These are phyloP conservation scores for Clarias magur DNA, from an alignment of 2,113 vertebrate genomes.

Conservation along the genomic window DNA sequence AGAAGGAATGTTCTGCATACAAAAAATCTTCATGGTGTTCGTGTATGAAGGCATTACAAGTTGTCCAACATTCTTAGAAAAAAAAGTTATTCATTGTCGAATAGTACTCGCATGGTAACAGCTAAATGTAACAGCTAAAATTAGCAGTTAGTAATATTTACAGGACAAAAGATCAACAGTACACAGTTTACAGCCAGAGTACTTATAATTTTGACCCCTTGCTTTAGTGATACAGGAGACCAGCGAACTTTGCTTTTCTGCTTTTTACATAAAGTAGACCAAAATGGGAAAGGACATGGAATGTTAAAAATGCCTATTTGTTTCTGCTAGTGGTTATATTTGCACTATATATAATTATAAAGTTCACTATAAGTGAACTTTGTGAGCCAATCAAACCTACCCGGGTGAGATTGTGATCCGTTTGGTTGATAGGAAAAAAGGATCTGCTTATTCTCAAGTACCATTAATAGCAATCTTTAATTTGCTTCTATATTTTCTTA, in stretches of 20 bases:
- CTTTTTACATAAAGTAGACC: no score
- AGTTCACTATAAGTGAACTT: no score
- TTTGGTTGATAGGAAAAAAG: background rate
- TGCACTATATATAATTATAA: no score
- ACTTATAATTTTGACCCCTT: background rate
- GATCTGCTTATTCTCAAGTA: background rate
- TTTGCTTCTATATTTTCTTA: background rate
- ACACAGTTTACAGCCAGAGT: background rate
- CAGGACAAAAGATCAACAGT: background rate
- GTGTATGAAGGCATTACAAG: conserved; percentile 34
- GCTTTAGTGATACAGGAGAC: background rate
- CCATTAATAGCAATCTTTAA: background rate
- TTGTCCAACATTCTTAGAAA: background rate
- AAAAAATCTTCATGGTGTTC: conserved; percentile 15
- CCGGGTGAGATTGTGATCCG: background rate
- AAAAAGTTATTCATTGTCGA: background rate
- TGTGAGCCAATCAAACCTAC: background rate
- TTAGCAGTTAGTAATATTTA: background rate
- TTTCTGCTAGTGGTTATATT: background rate
- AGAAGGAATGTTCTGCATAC: conserved; percentile 17
- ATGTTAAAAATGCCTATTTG: background rate
- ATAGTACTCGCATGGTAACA: background rate
- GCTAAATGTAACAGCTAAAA: background rate
- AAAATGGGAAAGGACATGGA: background rate
- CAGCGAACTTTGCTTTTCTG: background rate